Conservation (phyloP, 2,888 invertebrate genomes). For the Athalia cordata region DNA sequence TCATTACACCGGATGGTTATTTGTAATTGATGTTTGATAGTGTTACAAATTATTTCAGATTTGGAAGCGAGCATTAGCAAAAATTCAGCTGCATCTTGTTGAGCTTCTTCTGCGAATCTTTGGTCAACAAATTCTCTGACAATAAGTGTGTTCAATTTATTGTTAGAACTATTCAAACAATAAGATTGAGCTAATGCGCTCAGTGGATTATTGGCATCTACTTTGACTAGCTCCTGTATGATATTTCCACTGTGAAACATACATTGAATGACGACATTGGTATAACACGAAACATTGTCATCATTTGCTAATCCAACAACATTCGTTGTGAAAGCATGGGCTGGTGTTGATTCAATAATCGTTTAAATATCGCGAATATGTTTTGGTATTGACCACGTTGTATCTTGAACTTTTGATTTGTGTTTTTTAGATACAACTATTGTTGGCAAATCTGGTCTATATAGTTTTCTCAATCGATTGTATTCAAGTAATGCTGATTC, state of each 20-base stretch:
- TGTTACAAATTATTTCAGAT: background rate
- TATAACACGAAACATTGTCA: slow-evolving; percentile 47
- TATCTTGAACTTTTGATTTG: slow-evolving; percentile 39
- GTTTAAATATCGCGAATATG: too few species aligned
- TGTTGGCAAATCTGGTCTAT: slow-evolving; percentile 44
- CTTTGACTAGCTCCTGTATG: background rate
- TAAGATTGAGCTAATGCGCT: slow-evolving; percentile 1
- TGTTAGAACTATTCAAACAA: background rate
- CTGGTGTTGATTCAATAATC: too few species aligned
- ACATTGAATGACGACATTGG: slow-evolving; percentile 47
- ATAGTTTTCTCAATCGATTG: slow-evolving; percentile 50
- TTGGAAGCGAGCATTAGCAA: background rate
- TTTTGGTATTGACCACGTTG: slow-evolving; percentile 36
- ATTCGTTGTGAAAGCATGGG: background rate
- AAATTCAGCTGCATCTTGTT: slow-evolving; percentile 41
- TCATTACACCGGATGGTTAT: background rate
- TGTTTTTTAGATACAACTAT: slow-evolving; percentile 36
- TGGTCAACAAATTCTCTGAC: slow-evolving; percentile 38
- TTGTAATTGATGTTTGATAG: slow-evolving; percentile 16
- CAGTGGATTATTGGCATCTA: background rate
- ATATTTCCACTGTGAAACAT: slow-evolving; percentile 41
- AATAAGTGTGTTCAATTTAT: slow-evolving; percentile 8
- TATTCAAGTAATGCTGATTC: slow-evolving; percentile 49
- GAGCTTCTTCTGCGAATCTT: slow-evolving; percentile 17
- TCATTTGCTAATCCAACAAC: slow-evolving; percentile 42